Evolutionary conservation across 2,113 vertebrate species (phyloP).

Genomic region (Papio anubis): DNA sequence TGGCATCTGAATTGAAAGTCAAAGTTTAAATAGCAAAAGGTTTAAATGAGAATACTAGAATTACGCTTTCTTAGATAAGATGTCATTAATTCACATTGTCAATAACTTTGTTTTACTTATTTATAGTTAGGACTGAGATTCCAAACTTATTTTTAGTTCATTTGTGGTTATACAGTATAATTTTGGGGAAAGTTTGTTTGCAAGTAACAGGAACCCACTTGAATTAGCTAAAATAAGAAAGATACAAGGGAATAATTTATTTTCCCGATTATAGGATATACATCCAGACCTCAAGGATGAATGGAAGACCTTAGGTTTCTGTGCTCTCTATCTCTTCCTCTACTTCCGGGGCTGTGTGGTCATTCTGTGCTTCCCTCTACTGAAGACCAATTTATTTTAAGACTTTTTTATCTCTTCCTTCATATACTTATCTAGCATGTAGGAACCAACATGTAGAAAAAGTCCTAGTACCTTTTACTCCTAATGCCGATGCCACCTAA

Average conservation of each 20-base stretch:
- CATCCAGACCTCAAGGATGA: background rate
- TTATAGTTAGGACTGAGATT: background rate
- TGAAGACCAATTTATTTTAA: background rate
- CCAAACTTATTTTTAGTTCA: background rate
- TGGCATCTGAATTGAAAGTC: background rate
- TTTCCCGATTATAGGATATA: background rate
- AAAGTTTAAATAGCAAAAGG: background rate
- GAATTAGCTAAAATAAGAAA: slow-evolving; percentile 1
- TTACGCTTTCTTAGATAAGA: background rate
- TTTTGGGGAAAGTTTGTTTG: background rate
- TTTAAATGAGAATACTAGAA: background rate
- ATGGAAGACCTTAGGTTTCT: background rate
- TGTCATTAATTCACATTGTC: background rate
- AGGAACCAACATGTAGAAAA: background rate
- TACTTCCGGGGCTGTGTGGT: background rate
- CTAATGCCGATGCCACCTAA: background rate
- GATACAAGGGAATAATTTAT: background rate
- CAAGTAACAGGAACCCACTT: slow-evolving; percentile 14
- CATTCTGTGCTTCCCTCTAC: background rate
- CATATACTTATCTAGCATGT: background rate
- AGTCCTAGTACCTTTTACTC: background rate
- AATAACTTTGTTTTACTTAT: slow-evolving; percentile 26
- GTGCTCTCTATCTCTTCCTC: background rate
- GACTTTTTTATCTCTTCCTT: background rate
- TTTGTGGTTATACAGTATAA: slow-evolving; percentile 9